A percentile compares a stretch with the other conserved stretches of the same genome.
These are phyloP conservation scores for Microtus montanus DNA, from an alignment of 2,113 vertebrate species.

Conservation along the genomic window DNA sequence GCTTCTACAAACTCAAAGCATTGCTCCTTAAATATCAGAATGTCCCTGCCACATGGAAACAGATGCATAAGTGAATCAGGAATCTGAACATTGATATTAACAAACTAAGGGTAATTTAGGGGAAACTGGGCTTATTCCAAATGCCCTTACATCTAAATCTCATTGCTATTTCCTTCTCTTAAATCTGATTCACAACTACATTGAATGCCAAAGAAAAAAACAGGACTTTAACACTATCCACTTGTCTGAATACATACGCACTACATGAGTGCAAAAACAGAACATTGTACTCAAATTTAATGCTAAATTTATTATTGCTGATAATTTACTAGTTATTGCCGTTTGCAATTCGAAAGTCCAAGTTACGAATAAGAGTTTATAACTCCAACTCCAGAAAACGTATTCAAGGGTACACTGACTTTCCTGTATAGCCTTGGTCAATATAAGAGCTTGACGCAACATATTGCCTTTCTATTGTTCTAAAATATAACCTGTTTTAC, in stretches of 20 bases:
- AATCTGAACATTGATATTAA: constrained; percentile 46
- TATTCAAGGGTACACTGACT: constrained; percentile 75
- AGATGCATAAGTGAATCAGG: constrained; percentile 46
- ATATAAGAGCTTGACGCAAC: constrained; percentile 81
- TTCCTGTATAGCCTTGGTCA: constrained; percentile 74
- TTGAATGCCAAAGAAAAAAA: constrained; percentile 80
- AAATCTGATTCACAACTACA: constrained; percentile 71
- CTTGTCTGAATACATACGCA: constrained; percentile 61
- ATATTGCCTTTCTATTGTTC: constrained; percentile 85
- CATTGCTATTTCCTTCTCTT: constrained; percentile 68
- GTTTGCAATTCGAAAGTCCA: constrained; percentile 82
- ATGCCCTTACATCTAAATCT: constrained; percentile 63
- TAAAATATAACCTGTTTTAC: constrained; percentile 81
- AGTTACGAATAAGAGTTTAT: constrained; percentile 76
- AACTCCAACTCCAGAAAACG: constrained; percentile 82
- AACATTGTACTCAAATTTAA: constrained; percentile 76
- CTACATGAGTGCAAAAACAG: constrained; percentile 72
- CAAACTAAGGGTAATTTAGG: constrained; percentile 63
- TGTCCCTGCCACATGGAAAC: constrained; percentile 71
- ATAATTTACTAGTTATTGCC: constrained; percentile 86
- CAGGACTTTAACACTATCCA: constrained; percentile 78
- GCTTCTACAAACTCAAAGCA: constrained; percentile 73
- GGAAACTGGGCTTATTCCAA: constrained; percentile 47
- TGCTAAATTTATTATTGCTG: constrained; percentile 85
- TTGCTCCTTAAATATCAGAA: constrained; percentile 56